Percentiles rank a stretch among this genome's conserved stretches.
These are phyloP conservation scores for Oscheius sp. DNA, from an alignment of 1,140 invertebrate genomes.

Conservation along the genomic window DNA sequence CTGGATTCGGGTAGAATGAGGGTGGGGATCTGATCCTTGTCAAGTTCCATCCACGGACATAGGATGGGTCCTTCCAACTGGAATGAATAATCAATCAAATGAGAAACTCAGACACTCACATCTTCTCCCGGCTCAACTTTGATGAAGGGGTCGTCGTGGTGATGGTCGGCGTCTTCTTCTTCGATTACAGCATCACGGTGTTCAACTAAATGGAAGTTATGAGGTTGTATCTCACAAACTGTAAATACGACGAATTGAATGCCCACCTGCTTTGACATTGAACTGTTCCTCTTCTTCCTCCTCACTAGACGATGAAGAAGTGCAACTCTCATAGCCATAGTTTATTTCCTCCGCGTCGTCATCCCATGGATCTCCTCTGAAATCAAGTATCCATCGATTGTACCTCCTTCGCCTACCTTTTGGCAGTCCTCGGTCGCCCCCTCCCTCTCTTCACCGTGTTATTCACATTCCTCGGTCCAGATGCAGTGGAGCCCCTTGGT, in stretches of 20 bases:
- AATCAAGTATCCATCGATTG: background rate
- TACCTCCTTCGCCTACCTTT: background rate
- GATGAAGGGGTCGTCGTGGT: too few species aligned
- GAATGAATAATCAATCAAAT: background rate
- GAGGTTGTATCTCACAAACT: too few species aligned
- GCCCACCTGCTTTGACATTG: background rate
- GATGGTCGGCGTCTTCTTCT: background rate
- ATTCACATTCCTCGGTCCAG: too few species aligned
- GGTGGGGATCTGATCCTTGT: background rate
- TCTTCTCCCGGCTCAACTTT: background rate
- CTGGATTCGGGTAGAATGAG: conserved; percentile 7
- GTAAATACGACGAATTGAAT: background rate
- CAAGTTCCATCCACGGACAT: conserved; percentile 25
- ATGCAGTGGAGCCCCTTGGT: background rate
- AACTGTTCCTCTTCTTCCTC: background rate
- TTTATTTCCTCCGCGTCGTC: background rate
- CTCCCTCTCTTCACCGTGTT: too few species aligned
- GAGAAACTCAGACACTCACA: background rate
- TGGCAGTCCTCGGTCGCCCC: background rate
- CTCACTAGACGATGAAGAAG: background rate
- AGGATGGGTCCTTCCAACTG: background rate
- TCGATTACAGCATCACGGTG: background rate
- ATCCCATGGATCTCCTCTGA: background rate
- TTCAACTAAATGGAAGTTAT: background rate
- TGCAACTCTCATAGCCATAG: background rate